Evolutionary conservation across 2,113 vertebrate genomes (phyloP).

Genomic region (Neopipo cinnamomea): DNA sequence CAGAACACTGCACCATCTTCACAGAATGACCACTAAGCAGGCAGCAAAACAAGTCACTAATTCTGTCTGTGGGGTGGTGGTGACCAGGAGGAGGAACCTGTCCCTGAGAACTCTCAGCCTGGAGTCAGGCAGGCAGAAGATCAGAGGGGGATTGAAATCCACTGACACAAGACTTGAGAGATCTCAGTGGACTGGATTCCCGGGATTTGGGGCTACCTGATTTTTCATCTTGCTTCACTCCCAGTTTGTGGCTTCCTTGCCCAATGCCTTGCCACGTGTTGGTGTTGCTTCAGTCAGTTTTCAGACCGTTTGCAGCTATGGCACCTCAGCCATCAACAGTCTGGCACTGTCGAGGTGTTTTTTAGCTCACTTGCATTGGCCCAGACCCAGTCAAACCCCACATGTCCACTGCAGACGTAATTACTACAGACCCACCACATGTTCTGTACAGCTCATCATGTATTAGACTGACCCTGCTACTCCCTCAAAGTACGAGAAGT

Average conservation of each 20-base stretch:
- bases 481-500: neutral
- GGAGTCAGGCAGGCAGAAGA: neutral
- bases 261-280: neutral
- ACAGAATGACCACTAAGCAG: neutral
- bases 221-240: neutral
- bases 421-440: neutral
- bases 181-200: neutral
- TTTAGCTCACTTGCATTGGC: neutral
- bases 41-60: neutral
- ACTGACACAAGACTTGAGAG: fast-evolving
- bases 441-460: neutral
- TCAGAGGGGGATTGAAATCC: neutral
- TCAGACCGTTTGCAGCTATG: neutral
- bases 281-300: neutral
- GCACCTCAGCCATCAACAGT: neutral
- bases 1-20: neutral
- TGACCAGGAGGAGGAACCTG: neutral
- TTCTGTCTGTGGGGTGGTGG: neutral
- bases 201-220: neutral
- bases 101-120: neutral
- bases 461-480: neutral
- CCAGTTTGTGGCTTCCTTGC: neutral
- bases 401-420: neutral
- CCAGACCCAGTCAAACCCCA: neutral
- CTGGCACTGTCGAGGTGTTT: neutral